phyloP scores from a whole-genome alignment of 2,113 vertebrate species.

The Paracanthobrama guichenoti region DNA sequence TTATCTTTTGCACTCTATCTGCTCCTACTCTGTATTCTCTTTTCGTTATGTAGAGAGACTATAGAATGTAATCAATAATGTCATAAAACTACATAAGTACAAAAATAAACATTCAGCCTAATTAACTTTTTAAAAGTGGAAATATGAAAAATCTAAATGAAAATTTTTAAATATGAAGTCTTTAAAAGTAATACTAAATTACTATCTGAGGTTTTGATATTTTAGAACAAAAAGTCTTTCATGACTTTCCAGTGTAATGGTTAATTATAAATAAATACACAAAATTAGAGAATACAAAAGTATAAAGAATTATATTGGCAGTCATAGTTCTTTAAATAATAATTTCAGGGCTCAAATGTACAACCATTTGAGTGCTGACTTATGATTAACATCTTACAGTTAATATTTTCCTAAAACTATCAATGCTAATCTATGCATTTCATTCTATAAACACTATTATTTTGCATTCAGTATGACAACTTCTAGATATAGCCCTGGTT shows the following conservation, averaged over 20 bases:
- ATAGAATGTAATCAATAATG: slow-evolving; percentile 9
- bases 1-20: neutral
- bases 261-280: neutral
- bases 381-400: neutral
- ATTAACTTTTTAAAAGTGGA: slow-evolving; percentile 53
- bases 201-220: neutral
- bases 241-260: neutral
- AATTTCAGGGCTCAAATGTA: neutral
- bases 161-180: neutral
- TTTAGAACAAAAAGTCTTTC: neutral
- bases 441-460: neutral
- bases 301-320: neutral
- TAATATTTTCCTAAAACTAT: neutral
- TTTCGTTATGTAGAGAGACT: slow-evolving; percentile 24
- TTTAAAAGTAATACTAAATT: neutral
- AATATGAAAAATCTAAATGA: neutral
- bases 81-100: slow-evolving; percentile 51
- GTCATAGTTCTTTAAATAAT: neutral
- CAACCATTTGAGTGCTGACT: neutral
- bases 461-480: neutral
- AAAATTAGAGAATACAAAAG: neutral
- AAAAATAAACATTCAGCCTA: slow-evolving; percentile 61
- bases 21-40: slow-evolving; percentile 42
- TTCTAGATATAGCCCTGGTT: neutral
- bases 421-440: neutral